These are phyloP conservation scores for Zygogramma bicolorata DNA, from an alignment of 2,888 invertebrate species.

Conservation along the genomic window DNA sequence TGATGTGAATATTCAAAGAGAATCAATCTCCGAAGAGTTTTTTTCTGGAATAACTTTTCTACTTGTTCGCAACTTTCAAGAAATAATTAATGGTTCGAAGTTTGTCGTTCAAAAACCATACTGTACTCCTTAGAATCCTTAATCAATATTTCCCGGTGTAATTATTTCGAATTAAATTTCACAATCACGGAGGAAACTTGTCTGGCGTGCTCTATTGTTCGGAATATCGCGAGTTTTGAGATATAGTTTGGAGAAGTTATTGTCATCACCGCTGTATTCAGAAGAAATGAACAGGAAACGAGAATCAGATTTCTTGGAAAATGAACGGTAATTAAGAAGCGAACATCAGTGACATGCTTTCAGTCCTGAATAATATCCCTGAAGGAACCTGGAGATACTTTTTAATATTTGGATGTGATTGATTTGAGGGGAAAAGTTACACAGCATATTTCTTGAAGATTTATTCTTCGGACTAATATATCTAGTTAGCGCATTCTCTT, in stretches of 20 bases:
- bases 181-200: slow-evolving; percentile 42
- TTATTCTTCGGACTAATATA: too few species aligned
- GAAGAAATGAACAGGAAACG: neutral
- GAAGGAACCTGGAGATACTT: too few species aligned
- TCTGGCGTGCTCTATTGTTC: slow-evolving; percentile 28
- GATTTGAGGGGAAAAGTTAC: too few species aligned
- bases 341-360: too few species aligned
- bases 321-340: neutral
- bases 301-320: neutral
- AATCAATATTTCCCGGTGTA: slow-evolving; percentile 47
- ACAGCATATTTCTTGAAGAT: too few species aligned
- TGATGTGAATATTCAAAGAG: slow-evolving; percentile 41
- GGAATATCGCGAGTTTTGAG: slow-evolving; percentile 31
- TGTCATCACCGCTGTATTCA: neutral
- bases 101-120: slow-evolving; percentile 35
- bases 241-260: slow-evolving; percentile 2
- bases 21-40: slow-evolving; percentile 42
- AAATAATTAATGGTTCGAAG: slow-evolving; percentile 45
- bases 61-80: slow-evolving; percentile 39
- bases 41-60: slow-evolving; percentile 40
- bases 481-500: too few species aligned
- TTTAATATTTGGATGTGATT: too few species aligned
- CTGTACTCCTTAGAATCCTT: slow-evolving; percentile 44
- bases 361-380: too few species aligned
- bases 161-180: slow-evolving; percentile 46